phyloP scores from a whole-genome alignment of 2,113 vertebrate species.

The Chaetodon trifascialis region DNA sequence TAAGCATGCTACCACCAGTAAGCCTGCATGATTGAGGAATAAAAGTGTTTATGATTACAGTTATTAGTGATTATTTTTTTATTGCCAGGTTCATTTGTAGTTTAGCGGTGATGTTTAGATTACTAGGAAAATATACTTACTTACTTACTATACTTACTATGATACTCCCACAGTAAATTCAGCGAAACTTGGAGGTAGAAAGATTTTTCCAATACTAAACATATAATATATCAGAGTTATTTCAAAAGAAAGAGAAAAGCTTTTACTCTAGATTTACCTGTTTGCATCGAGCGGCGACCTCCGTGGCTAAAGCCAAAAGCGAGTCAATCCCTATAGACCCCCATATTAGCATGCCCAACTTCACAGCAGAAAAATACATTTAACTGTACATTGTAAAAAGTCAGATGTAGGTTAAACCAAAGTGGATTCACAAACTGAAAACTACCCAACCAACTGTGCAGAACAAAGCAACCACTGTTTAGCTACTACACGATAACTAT shows the following conservation, averaged over 20 bases:
- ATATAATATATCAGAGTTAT: too few relatives aligned
- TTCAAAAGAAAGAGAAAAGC: not conserved
- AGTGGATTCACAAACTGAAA: not conserved
- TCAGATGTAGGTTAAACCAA: not conserved
- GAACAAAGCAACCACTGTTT: too few relatives aligned
- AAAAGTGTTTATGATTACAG: constrained; percentile 7
- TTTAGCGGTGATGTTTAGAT: not conserved
- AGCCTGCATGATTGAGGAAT: not conserved
- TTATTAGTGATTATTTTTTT: not conserved
- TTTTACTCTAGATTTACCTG: not conserved
- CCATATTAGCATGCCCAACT: too few relatives aligned
- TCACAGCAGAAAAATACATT: too few relatives aligned
- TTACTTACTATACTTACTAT: too few relatives aligned
- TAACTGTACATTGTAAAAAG: too few relatives aligned
- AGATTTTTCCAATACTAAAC: not conserved
- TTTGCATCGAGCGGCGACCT: too few relatives aligned
- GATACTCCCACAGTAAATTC: not conserved
- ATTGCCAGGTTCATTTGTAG: not conserved
- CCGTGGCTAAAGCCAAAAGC: too few relatives aligned
- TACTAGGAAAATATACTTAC: not conserved
- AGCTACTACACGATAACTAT: too few relatives aligned
- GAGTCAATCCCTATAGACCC: too few relatives aligned
- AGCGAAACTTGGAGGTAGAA: not conserved
- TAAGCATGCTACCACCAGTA: not conserved
- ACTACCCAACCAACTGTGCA: not conserved